Evolutionary conservation across 2,113 vertebrate species (phyloP).

Genomic region (Choloepus hoffmanni): DNA sequence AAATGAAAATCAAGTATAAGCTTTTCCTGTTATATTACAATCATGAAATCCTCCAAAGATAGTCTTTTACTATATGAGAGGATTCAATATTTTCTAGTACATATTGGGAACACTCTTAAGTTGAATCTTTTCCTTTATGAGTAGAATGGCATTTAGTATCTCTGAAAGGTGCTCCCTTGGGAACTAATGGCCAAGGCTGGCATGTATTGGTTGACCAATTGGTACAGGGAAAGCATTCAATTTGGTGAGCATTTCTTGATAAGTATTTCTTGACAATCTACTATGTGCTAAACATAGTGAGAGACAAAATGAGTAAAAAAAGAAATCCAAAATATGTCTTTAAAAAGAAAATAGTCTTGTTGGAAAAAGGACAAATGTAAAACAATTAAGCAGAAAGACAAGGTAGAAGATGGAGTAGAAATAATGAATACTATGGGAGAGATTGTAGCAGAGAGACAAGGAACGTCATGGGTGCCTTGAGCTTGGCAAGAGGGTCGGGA

Average conservation of each 20-base stretch:
- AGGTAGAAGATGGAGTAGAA: neutral
- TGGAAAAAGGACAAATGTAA: neutral
- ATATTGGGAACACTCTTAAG: neutral
- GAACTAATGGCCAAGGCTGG: neutral
- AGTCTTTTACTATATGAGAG: neutral
- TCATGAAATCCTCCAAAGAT: slow-evolving; percentile 45
- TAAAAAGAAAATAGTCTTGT: neutral
- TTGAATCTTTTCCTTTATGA: slow-evolving; percentile 12
- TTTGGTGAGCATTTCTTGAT: neutral
- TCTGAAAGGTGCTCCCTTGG: neutral
- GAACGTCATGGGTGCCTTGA: neutral
- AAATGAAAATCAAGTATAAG: slow-evolving; percentile 61
- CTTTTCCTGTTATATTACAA: slow-evolving; percentile 50
- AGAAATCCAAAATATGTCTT: slow-evolving; percentile 9
- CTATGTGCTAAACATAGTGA: neutral
- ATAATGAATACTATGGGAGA: neutral
- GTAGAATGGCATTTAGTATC: neutral
- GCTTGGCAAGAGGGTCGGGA: neutral
- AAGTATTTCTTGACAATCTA: slow-evolving; percentile 35
- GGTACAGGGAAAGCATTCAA: neutral
- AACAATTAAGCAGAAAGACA: neutral
- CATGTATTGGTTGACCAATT: neutral
- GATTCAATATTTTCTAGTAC: slow-evolving; percentile 34
- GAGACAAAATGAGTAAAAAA: neutral
- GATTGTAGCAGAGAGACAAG: neutral